These are phyloP conservation scores for Sacculina carcini DNA, from an alignment of 2,888 invertebrate genomes.

Conservation along the genomic window DNA sequence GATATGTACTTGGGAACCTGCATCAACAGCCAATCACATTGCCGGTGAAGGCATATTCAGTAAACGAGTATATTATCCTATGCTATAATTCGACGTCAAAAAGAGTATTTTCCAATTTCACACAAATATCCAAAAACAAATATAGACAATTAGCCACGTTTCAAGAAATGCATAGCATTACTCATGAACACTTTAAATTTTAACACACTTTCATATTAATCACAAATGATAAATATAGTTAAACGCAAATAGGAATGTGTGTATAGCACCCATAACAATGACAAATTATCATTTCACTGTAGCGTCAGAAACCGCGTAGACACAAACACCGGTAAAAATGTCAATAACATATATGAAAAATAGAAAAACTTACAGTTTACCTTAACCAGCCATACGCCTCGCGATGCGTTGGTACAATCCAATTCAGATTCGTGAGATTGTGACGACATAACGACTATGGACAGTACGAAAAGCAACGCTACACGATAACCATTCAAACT, in stretches of 20 bases:
- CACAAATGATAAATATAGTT: too few species aligned
- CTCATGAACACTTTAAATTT: too few species aligned
- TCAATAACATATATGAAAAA: neutral
- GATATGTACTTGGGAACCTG: conserved; percentile 75
- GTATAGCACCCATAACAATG: neutral
- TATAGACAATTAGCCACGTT: neutral
- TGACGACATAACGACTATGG: neutral
- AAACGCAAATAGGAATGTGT: neutral
- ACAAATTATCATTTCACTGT: neutral
- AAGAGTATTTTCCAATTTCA: neutral
- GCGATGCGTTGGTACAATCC: conserved; percentile 59
- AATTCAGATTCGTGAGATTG: conserved; percentile 20
- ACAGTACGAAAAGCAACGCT: too few species aligned
- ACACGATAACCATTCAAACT: too few species aligned
- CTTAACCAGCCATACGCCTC: conserved; percentile 91
- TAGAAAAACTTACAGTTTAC: conserved; percentile 24
- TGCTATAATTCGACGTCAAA: neutral
- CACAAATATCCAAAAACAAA: neutral
- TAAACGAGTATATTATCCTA: too few species aligned
- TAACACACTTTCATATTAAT: too few species aligned
- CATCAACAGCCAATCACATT: too few species aligned
- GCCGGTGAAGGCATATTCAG: neutral
- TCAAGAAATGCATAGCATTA: neutral
- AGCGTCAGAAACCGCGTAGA: neutral
- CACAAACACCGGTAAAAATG: neutral